Evolutionary conservation across 2,888 invertebrate species (phyloP), one percentile per base, ranked within the genome.

Genomic region (Geophilus truncorum): DNA sequence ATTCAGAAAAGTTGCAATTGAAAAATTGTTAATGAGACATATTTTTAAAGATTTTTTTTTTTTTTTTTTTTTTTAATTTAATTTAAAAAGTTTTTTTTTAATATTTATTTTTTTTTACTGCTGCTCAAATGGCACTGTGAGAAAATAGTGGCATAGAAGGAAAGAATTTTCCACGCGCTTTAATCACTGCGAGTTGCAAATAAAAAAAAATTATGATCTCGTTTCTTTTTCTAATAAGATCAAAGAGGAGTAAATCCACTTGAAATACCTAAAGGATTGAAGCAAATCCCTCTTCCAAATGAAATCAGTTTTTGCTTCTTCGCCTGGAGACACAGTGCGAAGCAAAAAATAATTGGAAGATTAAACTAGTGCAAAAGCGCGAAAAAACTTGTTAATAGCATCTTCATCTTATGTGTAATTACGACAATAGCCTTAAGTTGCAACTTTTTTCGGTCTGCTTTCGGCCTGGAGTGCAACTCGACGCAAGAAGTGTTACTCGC

Each of bases 171-270:
- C 70, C 28, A 70, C 23, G 12, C 28, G 70, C 28, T 23, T 70
- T 70, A 70, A 70, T 28, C 70, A 70, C 6, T 28, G 25, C 10
- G 9, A 25, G 23, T n/a, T 25, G 28, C 28, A 70, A 70, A 70
- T 70, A 28, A 70, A 28, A 70, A 23, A n/a, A 25, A 51, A 51
- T 51, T 51, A 51, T 51, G 51, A 51, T 51, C 21, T 51, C 51
- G 51, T 51, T 51, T 18, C 51, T 21, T 51, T 51, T 51, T 70
- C 7, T 70, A 70, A 70, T 70, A 28, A 28, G 70, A 70, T 70
- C 70, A 70, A 70, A 70, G 28, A 70, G 70, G 70, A 70, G 28
- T 70, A 70, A 70, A 70, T 70, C 70, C 70, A 25, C 70, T 45
- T 12, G 70, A 70, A 70, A 70, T 25, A 70, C 70, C 70, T 25